Conservation (phyloP, 2,797 vertebrate genomes). For the Phataginus tetradactyla region DNA sequence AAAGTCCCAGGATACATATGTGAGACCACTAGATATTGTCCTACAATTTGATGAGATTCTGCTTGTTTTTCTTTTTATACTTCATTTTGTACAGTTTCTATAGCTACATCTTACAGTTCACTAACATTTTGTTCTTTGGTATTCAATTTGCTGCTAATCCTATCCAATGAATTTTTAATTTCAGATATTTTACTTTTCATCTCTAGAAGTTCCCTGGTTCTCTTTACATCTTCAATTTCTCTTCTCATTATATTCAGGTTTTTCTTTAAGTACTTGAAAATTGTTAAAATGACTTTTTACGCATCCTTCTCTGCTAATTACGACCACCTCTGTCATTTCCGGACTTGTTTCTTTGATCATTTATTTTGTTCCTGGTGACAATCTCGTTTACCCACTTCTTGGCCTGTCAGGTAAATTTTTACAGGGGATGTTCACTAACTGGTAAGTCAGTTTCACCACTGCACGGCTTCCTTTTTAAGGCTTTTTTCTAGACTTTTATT, state of each 20-base stretch:
- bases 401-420: not conserved
- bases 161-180: not conserved
- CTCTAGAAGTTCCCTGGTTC: not conserved
- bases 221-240: not conserved
- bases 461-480: not conserved
- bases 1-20: not conserved
- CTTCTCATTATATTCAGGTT: not conserved
- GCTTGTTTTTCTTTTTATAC: not conserved
- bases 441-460: not conserved
- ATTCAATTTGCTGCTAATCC: not conserved
- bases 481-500: too few relatives aligned
- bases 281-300: not conserved
- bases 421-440: not conserved
- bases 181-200: not conserved
- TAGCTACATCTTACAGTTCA: not conserved
- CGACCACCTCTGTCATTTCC: not conserved
- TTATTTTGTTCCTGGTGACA: not conserved
- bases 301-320: not conserved
- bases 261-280: conserved; percentile 19
- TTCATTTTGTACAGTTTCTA: not conserved
- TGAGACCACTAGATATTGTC: not conserved
- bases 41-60: not conserved
- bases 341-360: not conserved
- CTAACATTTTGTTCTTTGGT: not conserved
- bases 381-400: not conserved